These are phyloP conservation scores for Desmophyllum pertusum DNA, from an alignment of 92 coral and sea anemone species.

Conservation along the genomic window DNA sequence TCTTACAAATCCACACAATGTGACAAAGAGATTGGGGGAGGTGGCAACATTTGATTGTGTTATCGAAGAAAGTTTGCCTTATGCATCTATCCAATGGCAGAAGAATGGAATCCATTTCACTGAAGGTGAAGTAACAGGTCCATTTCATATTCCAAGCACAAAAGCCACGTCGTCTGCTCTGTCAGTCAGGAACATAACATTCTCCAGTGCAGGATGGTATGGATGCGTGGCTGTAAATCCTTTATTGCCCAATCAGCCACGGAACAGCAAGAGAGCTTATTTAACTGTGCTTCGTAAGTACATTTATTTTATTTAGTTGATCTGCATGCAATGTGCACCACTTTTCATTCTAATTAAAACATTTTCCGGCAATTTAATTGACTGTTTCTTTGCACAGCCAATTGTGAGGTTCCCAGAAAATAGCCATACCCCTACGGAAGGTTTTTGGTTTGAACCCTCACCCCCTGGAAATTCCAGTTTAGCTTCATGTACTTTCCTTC, in stretches of 20 bases:
- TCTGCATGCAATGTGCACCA: not conserved
- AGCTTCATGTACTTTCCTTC: too few relatives aligned
- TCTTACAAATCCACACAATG: slow-evolving; percentile 60
- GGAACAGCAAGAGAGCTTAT: slow-evolving; percentile 67
- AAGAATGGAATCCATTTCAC: slow-evolving; percentile 75
- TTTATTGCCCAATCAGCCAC: slow-evolving; percentile 58
- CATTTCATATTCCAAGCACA: slow-evolving; percentile 44
- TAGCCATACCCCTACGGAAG: too few relatives aligned
- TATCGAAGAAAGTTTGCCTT: slow-evolving; percentile 78
- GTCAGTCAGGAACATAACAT: slow-evolving; percentile 64
- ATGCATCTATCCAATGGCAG: slow-evolving; percentile 83
- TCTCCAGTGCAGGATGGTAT: slow-evolving; percentile 84
- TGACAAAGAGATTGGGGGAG: slow-evolving; percentile 70
- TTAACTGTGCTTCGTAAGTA: slow-evolving; percentile 89
- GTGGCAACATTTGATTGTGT: slow-evolving; percentile 75
- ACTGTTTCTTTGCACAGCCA: too few relatives aligned
- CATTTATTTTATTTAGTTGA: not conserved
- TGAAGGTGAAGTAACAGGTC: slow-evolving; percentile 32
- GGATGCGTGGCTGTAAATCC: slow-evolving; percentile 96
- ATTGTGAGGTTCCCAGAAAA: too few relatives aligned
- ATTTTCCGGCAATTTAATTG: too few relatives aligned
- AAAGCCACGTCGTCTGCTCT: slow-evolving; percentile 82
- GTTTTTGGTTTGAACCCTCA: too few relatives aligned
- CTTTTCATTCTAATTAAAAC: too few relatives aligned
- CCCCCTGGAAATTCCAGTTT: too few relatives aligned